A percentile compares a stretch with the other conserved stretches of the same genome.
These are phyloP conservation scores for Maniola jurtina DNA, from an alignment of 1,140 invertebrate species.

Conservation along the genomic window DNA sequence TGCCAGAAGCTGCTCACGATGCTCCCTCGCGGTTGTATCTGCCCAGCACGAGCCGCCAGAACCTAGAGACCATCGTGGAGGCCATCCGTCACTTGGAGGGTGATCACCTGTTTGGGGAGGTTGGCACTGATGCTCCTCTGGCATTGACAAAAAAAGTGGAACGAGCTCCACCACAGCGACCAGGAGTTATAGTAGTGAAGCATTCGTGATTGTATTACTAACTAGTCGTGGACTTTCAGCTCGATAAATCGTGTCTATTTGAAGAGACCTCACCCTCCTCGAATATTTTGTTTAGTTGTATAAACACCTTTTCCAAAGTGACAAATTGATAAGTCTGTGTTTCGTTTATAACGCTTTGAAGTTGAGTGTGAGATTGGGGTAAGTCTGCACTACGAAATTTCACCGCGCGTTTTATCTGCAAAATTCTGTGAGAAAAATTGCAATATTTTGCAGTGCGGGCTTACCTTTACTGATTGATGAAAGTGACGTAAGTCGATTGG, in stretches of 20 bases:
- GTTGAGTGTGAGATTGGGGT: constrained; percentile 41
- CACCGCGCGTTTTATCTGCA: no score
- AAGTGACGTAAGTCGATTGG: constrained; percentile 57
- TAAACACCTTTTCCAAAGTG: constrained; percentile 76
- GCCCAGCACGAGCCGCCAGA: constrained; percentile 92
- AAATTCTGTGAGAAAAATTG: no score
- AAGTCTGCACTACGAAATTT: no score
- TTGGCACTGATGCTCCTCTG: constrained; percentile 85
- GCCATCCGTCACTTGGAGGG: constrained; percentile 98
- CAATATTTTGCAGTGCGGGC: no score
- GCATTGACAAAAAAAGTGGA: constrained; percentile 86
- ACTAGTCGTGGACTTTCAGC: constrained; percentile 49
- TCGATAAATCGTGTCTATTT: constrained; percentile 49
- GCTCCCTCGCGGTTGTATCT: constrained; percentile 84
- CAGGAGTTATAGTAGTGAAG: constrained; percentile 92
- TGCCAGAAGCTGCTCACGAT: constrained; percentile 80
- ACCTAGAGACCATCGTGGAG: constrained; percentile 98
- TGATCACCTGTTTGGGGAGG: constrained; percentile 92
- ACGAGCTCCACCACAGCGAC: constrained; percentile 83
- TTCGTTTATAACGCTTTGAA: constrained; percentile 64
- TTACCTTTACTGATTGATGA: constrained; percentile 35
- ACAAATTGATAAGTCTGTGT: constrained; percentile 77
- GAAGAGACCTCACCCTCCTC: constrained; percentile 64
- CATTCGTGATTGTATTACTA: constrained; percentile 82
- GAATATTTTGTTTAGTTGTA: constrained; percentile 75